These are phyloP conservation scores for Margaritifera margaritifera DNA, from an alignment of 2,888 invertebrate species.

Conservation along the genomic window DNA sequence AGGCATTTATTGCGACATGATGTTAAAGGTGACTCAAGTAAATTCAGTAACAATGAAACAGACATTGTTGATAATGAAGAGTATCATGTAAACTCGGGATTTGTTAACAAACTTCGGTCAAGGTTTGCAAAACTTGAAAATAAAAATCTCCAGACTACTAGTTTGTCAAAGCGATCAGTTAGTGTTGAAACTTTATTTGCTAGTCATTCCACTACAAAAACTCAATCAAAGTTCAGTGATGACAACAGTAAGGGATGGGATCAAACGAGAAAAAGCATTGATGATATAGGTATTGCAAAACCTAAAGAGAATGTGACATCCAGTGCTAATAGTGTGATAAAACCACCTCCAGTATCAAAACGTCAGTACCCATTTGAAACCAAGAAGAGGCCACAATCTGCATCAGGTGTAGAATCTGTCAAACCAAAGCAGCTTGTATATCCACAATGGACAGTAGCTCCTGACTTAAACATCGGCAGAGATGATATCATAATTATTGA, in stretches of 20 bases:
- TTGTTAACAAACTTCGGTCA: conserved; percentile 65
- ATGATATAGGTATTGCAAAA: too few species aligned
- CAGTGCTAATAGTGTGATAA: too few species aligned
- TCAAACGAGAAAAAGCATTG: too few species aligned
- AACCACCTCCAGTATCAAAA: conserved; percentile 5
- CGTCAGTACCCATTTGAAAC: conserved; percentile 1
- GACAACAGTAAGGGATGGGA: too few species aligned
- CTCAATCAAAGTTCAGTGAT: neutral
- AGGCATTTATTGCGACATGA: conserved; percentile 7
- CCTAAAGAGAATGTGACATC: too few species aligned
- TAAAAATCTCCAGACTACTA: conserved; percentile 21
- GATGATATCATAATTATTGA: conserved; percentile 57
- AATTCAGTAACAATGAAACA: conserved; percentile 7
- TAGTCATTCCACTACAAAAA: conserved; percentile 10
- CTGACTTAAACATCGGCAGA: conserved; percentile 43
- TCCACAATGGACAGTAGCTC: conserved; percentile 40
- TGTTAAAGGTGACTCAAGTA: neutral
- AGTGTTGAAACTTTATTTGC: conserved; percentile 58
- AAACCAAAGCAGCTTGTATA: conserved; percentile 19
- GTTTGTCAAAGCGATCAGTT: conserved; percentile 45
- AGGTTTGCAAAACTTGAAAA: conserved; percentile 50
- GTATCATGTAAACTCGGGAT: conserved; percentile 65
- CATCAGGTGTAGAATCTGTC: neutral
- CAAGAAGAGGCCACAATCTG: conserved; percentile 2
- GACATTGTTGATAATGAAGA: conserved; percentile 50